Base-by-base conservation (phyloP, 2,888 invertebrate species). In the Sminthurinus aureus region DNA sequence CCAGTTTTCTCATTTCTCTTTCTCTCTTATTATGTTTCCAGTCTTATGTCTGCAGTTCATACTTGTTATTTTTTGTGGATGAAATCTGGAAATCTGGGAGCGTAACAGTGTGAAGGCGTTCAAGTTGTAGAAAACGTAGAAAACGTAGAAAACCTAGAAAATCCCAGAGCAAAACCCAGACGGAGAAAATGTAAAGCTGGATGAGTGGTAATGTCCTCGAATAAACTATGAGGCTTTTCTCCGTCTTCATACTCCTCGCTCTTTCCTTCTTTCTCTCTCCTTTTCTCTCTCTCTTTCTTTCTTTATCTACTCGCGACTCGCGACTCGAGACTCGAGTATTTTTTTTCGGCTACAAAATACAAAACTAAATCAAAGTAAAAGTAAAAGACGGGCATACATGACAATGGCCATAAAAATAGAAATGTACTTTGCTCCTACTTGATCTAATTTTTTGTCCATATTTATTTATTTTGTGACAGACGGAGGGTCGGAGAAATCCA, bases 161-260 rank as follows among this genome's bases (percentile, higher is more conserved):
- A 58, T 18, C 58, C 18, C 18, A 58, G 18, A 58, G 4, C 58
- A 18, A 58, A 58, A 2, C 71, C 20, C 12, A 67, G 67, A 67
- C 12, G 67, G n/a, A 69, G 69, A 69, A 20, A 71, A 24, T 22
- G 22, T 26, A 71, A 24, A 26, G 71, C 38, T 38, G 24, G 24
- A 71, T 24, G 71, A 22, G n/a, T n/a, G 20, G 69, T 58, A 58
- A 58, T 58, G 58, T 71, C 26, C 24, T 71, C 24, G 71, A 71
- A 71, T 71, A 71, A 71, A 71, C 71, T 71, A 71, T 24, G 71
- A 71, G 71, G 13, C 8, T 71, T 71, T 71, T 71, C 24, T 24
- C 22, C 15, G 71, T 22, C 71, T 71, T 71, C 24, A 20, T n/a
- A n/a, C n/a, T 38, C 38, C 38, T 6, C 38, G 6, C 6, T 38